These are phyloP conservation scores for Muscidifurax raptorellus DNA, from an alignment of 1,140 invertebrate genomes.

Conservation along the genomic window DNA sequence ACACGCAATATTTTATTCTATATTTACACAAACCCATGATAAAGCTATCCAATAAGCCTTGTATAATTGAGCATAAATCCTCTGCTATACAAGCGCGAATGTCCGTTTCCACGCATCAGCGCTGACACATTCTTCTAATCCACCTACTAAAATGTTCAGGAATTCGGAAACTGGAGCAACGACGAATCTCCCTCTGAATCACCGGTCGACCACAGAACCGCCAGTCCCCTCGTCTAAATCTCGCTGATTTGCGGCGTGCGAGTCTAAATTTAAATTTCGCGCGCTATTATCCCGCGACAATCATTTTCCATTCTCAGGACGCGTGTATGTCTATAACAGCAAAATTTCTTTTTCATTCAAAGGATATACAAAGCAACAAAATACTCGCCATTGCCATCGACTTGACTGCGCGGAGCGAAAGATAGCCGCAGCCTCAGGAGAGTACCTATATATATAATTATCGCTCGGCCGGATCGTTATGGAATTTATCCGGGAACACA, in stretches of 20 bases:
- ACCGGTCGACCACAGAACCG: too few species aligned
- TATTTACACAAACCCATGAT: background rate
- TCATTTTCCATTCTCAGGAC: background rate
- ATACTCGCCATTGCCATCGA: background rate
- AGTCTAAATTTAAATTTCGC: background rate
- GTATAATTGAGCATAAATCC: background rate
- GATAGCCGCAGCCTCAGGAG: background rate
- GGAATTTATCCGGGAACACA: slow-evolving; percentile 63
- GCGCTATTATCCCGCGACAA: too few species aligned
- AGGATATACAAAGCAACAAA: background rate
- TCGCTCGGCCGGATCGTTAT: slow-evolving; percentile 56
- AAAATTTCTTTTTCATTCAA: too few species aligned
- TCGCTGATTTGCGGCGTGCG: too few species aligned
- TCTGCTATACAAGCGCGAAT: background rate
- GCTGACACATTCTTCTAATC: background rate
- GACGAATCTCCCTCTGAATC: too few species aligned
- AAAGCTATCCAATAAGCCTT: too few species aligned
- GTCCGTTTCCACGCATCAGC: background rate
- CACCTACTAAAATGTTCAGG: background rate
- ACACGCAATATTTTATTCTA: background rate
- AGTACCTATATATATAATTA: slow-evolving; percentile 50
- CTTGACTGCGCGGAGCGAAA: background rate
- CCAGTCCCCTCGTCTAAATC: background rate
- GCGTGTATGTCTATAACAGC: too few species aligned
- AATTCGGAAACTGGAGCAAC: background rate